Evolutionary conservation across 2,113 vertebrate species (phyloP), one percentile per base, ranked within the genome.

Genomic region (Melanocharis versteri): DNA sequence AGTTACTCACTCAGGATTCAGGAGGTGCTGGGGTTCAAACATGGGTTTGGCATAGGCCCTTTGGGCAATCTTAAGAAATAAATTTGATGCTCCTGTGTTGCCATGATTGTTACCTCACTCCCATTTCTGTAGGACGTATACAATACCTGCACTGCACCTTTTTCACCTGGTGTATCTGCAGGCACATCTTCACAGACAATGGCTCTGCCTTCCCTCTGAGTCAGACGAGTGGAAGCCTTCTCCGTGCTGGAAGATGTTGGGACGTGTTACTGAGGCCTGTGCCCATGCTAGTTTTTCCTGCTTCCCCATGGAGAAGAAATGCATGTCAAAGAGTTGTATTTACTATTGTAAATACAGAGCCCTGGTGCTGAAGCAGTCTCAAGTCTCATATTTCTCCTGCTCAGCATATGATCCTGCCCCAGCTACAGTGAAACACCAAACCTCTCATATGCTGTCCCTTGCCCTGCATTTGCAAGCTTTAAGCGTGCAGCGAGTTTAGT

Each of bases 161-260:
- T 95, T 76, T 71, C 35, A 56, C 56, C 47, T n/a, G 20, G 5
- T 48, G 54, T 95, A 81, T 83, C 86, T 92, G 37, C 62, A 66
- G 68, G 45, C 45, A 28, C 71, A 90, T 73, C 68, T 70, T 39
- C 23, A 24, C 66, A 70, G 50, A 54, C 1, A 0, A 27, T 21
- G 78, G 58, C 66, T 83, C 39, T 86, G 82, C 85, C 88, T 5
- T 7, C 23, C 9, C 70, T 33, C 60, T 86, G 88, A 90, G 42
- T 88, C 94, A 96, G 45, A 42, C 0, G 0, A 50, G 40, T 21
- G 51, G 86, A 88, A 94, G 30, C 88, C 58, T 86, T 80, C 68
- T 88, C 50, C 42, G 27, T 54, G 23, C 12, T 88, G 68, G 88
- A 86, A 96, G 79, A 7, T 95, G 83, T 89, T 89, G 33, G 78